Base-by-base conservation (phyloP, 1,140 invertebrate species). In the Macrosteles quadrilineatus region DNA sequence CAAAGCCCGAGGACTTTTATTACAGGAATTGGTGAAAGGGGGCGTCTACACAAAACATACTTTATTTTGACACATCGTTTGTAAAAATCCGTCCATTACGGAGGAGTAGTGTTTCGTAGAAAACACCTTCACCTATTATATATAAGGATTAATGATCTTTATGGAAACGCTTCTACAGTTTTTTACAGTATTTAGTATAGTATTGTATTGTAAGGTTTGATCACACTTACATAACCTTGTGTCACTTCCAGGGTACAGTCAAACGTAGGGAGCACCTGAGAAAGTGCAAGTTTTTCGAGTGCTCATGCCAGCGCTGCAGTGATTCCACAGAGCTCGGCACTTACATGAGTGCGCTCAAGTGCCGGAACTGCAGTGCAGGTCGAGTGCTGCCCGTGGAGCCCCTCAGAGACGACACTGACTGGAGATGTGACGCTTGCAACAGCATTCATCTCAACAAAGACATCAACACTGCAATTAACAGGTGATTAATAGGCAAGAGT, bases 271-370 rank as follows among this genome's bases (percentile, higher is more conserved):
- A 87, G 71, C 86, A 88, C 76, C 81, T 95, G 0, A 81, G 85
- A 19, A 85, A 90, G 75, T 87, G 89, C 23, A 93, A 94, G 81
- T 89, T 90, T 77, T 95, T 95, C 77, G 82, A 84, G 4, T 94
- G 92, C 76, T 83, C 82, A 32, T 94, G 92, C 73, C 71, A 80
- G 21, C 84, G 92, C 57, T 95, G 92, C 76, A 80, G 83, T 0
- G 91, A 93, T 78, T 87, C 90, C 3, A 89, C 87, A 0, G 92
- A 94, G 77, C 77, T 93, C 21, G 87, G 86, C 11, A 91, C 91
- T 0, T 87, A 92, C 76, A 82, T 91, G 71, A 91, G 91, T 65
- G 88, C 90, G 0, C 76, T 94, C 0, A 91, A 90, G 74, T 94
- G 91, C 75, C 87, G 82, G 43, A 87, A 90, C 77, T 93, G 91